phyloP scores from a whole-genome alignment of 2,888 invertebrate species.

The Chydorus sphaericus region DNA sequence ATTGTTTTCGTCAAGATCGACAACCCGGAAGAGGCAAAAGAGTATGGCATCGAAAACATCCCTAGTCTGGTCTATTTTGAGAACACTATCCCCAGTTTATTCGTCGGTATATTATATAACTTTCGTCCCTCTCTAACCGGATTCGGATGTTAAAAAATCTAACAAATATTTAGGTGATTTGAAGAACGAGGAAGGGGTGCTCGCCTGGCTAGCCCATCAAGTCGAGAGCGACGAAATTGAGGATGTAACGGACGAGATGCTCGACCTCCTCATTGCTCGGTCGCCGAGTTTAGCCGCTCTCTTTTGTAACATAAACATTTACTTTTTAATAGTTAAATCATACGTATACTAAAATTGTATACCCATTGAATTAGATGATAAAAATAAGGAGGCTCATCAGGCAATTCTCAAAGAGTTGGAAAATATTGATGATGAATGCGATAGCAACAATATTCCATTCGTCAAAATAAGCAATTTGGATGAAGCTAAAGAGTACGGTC shows the following conservation, averaged over 20 bases:
- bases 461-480: slow-evolving; percentile 26
- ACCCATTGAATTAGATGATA: too few species aligned
- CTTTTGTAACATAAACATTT: too few species aligned
- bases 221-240: slow-evolving; percentile 47
- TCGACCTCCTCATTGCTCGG: slow-evolving; percentile 70
- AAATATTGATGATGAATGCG: slow-evolving; percentile 86
- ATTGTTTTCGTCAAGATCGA: slow-evolving; percentile 27
- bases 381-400: slow-evolving; percentile 77
- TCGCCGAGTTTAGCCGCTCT: slow-evolving; percentile 71
- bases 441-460: slow-evolving; percentile 40
- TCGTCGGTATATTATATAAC: slow-evolving; percentile 4
- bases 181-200: slow-evolving; percentile 73
- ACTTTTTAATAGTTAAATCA: slow-evolving; percentile 14
- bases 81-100: slow-evolving; percentile 32
- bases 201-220: slow-evolving; percentile 82
- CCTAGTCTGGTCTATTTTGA: slow-evolving; percentile 67
- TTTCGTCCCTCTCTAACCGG: background rate
- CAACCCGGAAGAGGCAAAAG: slow-evolving; percentile 51
- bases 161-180: slow-evolving; percentile 48
- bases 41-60: slow-evolving; percentile 66
- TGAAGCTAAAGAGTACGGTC: slow-evolving; percentile 79
- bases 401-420: slow-evolving; percentile 68
- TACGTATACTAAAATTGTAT: too few species aligned
- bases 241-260: slow-evolving; percentile 83
- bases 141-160: background rate